phyloP scores from a whole-genome alignment of 2,888 invertebrate species.

The Calameuta idolon region DNA sequence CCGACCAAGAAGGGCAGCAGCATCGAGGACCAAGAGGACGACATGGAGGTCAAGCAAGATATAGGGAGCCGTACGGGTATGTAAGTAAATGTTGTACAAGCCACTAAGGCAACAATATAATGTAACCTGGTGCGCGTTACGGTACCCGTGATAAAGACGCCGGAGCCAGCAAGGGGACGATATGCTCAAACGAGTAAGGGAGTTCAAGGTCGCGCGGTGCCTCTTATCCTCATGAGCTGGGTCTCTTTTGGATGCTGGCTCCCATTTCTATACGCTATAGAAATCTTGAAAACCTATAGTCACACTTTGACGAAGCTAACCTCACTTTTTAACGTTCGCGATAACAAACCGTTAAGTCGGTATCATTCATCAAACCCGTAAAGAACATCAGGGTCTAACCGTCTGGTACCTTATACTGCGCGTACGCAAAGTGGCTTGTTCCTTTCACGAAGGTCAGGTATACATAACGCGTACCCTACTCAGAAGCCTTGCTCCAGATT shows the following conservation, averaged over 20 bases:
- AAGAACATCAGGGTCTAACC: too few species aligned
- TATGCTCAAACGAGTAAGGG: not conserved
- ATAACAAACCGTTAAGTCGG: too few species aligned
- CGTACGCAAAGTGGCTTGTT: not conserved
- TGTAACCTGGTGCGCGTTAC: slow-evolving; percentile 9
- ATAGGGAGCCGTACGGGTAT: slow-evolving; percentile 1
- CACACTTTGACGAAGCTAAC: too few species aligned
- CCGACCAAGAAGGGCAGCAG: too few species aligned
- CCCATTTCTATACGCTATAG: too few species aligned
- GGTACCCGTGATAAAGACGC: slow-evolving; percentile 10
- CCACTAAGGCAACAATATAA: not conserved
- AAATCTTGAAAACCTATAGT: too few species aligned
- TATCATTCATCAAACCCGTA: too few species aligned
- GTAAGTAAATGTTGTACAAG: slow-evolving; percentile 14
- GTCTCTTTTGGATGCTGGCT: not conserved
- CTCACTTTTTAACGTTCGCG: too few species aligned
- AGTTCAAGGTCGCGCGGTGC: not conserved
- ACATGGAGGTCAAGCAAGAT: slow-evolving; percentile 9
- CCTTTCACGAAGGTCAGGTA: slow-evolving; percentile 16
- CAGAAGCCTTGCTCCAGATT: slow-evolving; percentile 21
- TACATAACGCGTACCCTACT: not conserved
- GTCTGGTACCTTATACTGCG: too few species aligned
- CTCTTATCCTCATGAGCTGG: slow-evolving; percentile 8
- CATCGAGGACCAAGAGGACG: not conserved
- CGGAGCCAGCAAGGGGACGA: not conserved